Base-by-base conservation (phyloP, 2,113 vertebrate species). In the Otus sunia region DNA sequence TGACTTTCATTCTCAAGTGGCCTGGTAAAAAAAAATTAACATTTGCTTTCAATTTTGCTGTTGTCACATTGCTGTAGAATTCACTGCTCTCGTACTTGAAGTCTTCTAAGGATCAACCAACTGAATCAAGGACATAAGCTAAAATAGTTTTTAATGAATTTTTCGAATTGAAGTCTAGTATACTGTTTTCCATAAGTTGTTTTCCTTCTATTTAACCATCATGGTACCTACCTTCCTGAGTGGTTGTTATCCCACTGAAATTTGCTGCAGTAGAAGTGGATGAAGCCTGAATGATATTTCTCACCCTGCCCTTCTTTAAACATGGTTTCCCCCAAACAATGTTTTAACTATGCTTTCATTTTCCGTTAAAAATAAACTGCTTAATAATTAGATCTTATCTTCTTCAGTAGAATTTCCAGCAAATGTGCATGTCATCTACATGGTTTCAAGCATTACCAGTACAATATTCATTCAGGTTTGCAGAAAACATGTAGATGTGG, bases 231-330 rank as follows among this genome's bases (percentile, higher is more conserved):
- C 73, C 94, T 94, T 94, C 58, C 77, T 87, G 69, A 94, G 80
- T 95, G 89, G 86, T 87, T 89, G 73, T 78, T 95, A 91, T 72
- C 73, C 49, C 50, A 81, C 73, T 91, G 79, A 93, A 96, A 92
- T 68, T 75, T 64, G 32, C 41, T 94, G 60, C 88, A 87, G 55
- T 32, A 86, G 52, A 87, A 85, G 18, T 32, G 39, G 72, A 82
- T 66, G 84, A 95, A 92, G 66, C 13, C 83, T 81, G 66, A 84
- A 78, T 86, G 73, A 78, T 86, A 55, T 41, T 96, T 95, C 94
- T 91, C 41, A 89, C 66, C 66, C 76, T 92, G 32, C 25, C 32
- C 32, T 90, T 67, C 56, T 92, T 95, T 85, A 92, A 92, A 94
- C 84, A 62, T 85, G 91, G 49, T 85, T 96, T 82, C n/a, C 94